A percentile compares a stretch with the other conserved stretches of the same genome.
phyloP scores from a whole-genome alignment of 1,140 invertebrate species.

The Hesperophylax magnus region DNA sequence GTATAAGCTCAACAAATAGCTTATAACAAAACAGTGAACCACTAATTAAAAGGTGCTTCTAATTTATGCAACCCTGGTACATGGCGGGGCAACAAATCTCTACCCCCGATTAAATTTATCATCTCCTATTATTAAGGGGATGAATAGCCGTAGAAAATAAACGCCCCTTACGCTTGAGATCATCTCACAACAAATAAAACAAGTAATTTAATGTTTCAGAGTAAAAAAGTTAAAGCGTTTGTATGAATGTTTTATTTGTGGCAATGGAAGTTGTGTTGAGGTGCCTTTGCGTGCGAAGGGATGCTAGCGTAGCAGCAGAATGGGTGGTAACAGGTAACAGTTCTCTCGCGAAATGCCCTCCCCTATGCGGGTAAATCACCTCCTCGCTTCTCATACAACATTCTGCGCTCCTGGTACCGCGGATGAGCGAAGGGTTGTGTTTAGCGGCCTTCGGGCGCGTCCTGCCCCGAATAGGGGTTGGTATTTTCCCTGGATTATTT shows the following conservation, averaged over 20 bases:
- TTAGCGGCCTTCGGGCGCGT: constrained; percentile 37
- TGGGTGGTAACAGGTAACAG: not conserved
- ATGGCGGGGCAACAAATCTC: constrained; percentile 6
- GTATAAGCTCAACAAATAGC: not conserved
- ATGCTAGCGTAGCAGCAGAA: not conserved
- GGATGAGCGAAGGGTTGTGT: constrained; percentile 52
- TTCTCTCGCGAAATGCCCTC: not conserved
- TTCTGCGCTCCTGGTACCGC: constrained; percentile 42
- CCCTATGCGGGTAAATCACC: constrained; percentile 9
- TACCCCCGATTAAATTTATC: not conserved
- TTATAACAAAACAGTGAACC: not conserved
- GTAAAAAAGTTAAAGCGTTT: not conserved
- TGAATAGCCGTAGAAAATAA: constrained; percentile 1
- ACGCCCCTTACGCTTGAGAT: constrained; percentile 17
- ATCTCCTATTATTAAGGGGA: constrained; percentile 23
- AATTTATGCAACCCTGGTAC: constrained; percentile 30
- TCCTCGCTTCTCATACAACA: constrained; percentile 25
- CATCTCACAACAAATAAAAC: not conserved
- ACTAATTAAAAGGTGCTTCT: not conserved
- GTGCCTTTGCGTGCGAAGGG: not conserved
- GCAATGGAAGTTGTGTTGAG: not conserved
- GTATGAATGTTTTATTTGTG: not conserved
- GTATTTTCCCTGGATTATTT: constrained; percentile 37
- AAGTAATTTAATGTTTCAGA: not conserved
- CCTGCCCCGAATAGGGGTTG: constrained; percentile 38